Evolutionary conservation across 2,888 invertebrate genomes (phyloP).

Genomic region (Callyntrura guangdongensis): DNA sequence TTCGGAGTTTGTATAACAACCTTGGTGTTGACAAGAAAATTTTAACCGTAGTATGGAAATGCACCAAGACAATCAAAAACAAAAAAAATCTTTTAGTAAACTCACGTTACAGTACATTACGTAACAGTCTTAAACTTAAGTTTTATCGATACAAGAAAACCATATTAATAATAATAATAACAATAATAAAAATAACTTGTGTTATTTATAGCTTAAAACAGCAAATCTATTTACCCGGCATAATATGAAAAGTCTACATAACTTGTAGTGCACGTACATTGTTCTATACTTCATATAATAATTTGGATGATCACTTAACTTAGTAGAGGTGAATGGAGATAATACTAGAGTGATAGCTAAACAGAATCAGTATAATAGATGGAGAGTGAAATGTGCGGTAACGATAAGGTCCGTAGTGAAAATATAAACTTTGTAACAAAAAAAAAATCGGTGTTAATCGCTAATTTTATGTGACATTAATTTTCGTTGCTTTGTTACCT

Average conservation of each 20-base stretch:
- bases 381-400: too few relatives aligned
- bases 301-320: too few relatives aligned
- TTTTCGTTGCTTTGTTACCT: too few relatives aligned
- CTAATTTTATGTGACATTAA: too few relatives aligned
- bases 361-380: too few relatives aligned
- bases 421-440: too few relatives aligned
- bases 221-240: slow-evolving; percentile 37
- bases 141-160: background rate
- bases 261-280: too few relatives aligned
- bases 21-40: slow-evolving; percentile 75
- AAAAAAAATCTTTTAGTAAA: slow-evolving; percentile 60
- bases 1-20: slow-evolving; percentile 72
- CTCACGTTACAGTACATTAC: slow-evolving; percentile 60
- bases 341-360: too few relatives aligned
- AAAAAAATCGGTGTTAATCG: background rate
- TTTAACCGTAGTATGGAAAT: slow-evolving; percentile 72
- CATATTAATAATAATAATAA: slow-evolving; percentile 19
- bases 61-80: slow-evolving; percentile 79
- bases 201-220: background rate
- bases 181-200: slow-evolving; percentile 8
- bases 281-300: too few relatives aligned
- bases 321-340: too few relatives aligned
- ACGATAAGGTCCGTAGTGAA: too few relatives aligned
- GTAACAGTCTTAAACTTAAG: slow-evolving; percentile 35
- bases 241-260: background rate